phyloP scores from a whole-genome alignment of 2,888 invertebrate genomes.

The Enoplolaimus lenunculus region DNA sequence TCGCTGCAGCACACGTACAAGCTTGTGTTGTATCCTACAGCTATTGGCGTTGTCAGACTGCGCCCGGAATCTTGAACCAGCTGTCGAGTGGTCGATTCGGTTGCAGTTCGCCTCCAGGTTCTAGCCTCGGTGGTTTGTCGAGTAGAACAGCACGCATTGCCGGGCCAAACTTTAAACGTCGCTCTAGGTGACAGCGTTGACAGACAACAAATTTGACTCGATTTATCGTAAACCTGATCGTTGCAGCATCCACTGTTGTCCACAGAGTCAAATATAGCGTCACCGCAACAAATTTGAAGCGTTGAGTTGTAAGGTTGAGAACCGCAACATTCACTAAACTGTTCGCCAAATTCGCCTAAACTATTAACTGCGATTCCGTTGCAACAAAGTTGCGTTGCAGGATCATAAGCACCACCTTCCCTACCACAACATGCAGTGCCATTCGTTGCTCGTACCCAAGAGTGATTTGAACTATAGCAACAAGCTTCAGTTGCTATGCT shows the following conservation, averaged over 20 bases:
- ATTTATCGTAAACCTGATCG: not conserved
- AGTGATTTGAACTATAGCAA: not conserved
- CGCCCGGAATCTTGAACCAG: too few relatives aligned
- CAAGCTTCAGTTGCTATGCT: not conserved
- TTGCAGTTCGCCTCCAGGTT: too few relatives aligned
- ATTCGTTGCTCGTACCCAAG: not conserved
- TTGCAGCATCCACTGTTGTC: not conserved
- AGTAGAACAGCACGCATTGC: too few relatives aligned
- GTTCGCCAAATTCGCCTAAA: not conserved
- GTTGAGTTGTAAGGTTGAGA: not conserved
- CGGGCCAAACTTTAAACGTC: too few relatives aligned
- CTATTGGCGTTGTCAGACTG: too few relatives aligned
- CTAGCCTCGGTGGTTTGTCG: too few relatives aligned
- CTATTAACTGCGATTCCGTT: not conserved
- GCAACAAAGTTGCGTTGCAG: not conserved
- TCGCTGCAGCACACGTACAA: too few relatives aligned
- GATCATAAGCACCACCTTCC: not conserved
- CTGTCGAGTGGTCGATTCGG: too few relatives aligned
- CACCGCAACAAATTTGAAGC: not conserved
- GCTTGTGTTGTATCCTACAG: too few relatives aligned
- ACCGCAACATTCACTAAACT: not conserved
- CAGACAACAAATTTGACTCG: not conserved
- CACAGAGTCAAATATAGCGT: not conserved
- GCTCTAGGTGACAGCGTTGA: too few relatives aligned
- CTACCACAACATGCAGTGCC: not conserved